Base-by-base conservation (phyloP, 1,140 invertebrate species). In the Eulimnadia texana region DNA sequence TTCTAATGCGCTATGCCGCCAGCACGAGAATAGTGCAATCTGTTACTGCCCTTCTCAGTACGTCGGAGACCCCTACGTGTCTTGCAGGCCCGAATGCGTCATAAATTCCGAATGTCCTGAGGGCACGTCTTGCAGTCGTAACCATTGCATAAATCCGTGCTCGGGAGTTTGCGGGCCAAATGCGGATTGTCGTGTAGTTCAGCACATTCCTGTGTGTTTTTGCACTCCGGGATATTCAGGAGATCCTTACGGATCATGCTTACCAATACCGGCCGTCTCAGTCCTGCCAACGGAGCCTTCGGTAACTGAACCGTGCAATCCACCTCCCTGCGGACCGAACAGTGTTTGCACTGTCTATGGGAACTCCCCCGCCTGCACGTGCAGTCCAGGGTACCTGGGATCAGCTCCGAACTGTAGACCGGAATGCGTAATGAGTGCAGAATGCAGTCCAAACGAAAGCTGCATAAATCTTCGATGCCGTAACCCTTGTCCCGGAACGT, bases 341-440 rank as follows among this genome's bases (percentile, higher is more conserved):
- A 83, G 86, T 1, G 80, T 86, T 65, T 91, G 88, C 68, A 76
- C 77, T 58, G 81, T 87, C 2, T 80, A 83, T 13, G 83, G 84
- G 65, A 86, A 88, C 68, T 80, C 85, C 42, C 84, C 86, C 1
- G 80, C 82, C 2, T 90, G 87, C 69, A 79, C 80, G 3, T 90
- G 87, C 72, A 71, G 78, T 1, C 74, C 79, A 51, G 86, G 86
- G 23, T 79, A 65, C 85, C 82, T 71, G 13, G 60, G 60, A 11
- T 3, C 53, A 6, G 49, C 60, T 3, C 60, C 73, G 19, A 64
- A 63, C 0, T 64, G 68, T 50, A 73, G 85, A 64, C 88, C 88
- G n/a, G 87, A 90, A 72, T 92, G 88, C 72, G 83, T 87, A 0
- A 79, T 87, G 67, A 90, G 87, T 70, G 82, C 85, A 1, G 88